Base-by-base conservation (phyloP, 2,888 invertebrate genomes). In the Limnephilus rhombicus region DNA sequence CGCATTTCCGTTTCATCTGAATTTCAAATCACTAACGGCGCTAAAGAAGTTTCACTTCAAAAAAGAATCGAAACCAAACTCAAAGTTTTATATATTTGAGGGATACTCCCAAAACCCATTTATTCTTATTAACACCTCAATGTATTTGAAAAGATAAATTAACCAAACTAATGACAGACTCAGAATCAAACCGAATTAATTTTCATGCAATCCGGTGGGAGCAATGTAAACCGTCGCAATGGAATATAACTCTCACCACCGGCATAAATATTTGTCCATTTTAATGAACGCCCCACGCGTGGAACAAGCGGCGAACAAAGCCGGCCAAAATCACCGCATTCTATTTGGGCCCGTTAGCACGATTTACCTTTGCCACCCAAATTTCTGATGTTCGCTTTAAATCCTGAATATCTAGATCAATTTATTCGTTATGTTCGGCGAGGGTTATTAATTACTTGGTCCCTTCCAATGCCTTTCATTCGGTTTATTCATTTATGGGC, bases 191-290 rank as follows among this genome's bases (percentile, higher is more conserved):
- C 18, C 18, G 24, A 68, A 68, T 68, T 68, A 68, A 68, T 68
- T 68, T 41, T 68, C 18, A 68, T 24, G 53, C 53, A 68, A 68
- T 68, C 53, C 53, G 4, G 24, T 68, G 24, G 53, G 24, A 24
- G 53, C 18, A 18, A 18, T 68, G 53, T 68, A 18, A 68, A 24
- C 53, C 53, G 53, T 24, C 41, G 85, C n/a, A 45, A 45, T 85
- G 85, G 41, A 68, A 85, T n/a, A 85, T 85, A 85, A 85, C 34
- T 85, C 85, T 85, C 53, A 68, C 41, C 85, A 45, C 37, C 85
- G 37, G 7, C 85, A 85, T 45, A 85, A 45, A 85, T 85, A 85
- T 41, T 85, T 45, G 85, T 85, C 45, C 85, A 45, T 85, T 85
- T 85, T 85, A 85, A 85, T 85, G 37, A 85, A 85, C 85, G 85